Conservation (phyloP, 2,113 vertebrate species). For the Centropristis striata region DNA sequence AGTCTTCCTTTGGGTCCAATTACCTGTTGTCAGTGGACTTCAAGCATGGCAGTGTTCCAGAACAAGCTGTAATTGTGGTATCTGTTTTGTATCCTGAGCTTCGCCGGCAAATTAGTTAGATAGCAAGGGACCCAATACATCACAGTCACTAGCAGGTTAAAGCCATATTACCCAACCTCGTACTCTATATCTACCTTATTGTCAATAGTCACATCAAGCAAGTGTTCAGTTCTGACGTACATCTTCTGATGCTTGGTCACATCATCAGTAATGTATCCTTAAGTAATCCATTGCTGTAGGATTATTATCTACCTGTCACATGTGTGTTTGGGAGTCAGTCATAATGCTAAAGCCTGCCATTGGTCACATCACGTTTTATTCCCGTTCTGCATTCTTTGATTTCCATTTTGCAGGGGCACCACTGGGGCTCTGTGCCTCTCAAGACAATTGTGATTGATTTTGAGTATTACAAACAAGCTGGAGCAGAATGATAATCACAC, state of each 20-base stretch:
- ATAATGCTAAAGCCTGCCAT: not conserved
- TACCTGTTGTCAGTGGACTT: slow-evolving; percentile 45
- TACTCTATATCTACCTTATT: not conserved
- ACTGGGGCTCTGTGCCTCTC: too few relatives aligned
- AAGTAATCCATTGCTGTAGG: not conserved
- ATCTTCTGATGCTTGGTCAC: not conserved
- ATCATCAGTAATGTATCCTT: not conserved
- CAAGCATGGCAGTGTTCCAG: slow-evolving; percentile 12
- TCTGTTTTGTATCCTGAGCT: slow-evolving; percentile 28
- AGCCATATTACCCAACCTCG: not conserved
- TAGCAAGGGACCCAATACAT: not conserved
- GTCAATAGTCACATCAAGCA: not conserved
- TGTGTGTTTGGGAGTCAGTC: not conserved
- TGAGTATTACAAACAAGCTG: too few relatives aligned
- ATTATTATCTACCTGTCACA: not conserved
- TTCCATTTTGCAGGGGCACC: too few relatives aligned
- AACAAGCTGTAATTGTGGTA: slow-evolving; percentile 10
- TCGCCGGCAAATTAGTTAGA: not conserved
- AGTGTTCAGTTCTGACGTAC: not conserved
- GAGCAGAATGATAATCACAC: too few relatives aligned
- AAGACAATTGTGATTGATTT: too few relatives aligned
- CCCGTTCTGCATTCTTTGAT: too few relatives aligned
- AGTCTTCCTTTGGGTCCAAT: slow-evolving; percentile 67
- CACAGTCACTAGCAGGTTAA: not conserved
- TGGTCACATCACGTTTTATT: too few relatives aligned